These are phyloP conservation scores for Gymnothorax reevesii DNA, from an alignment of 2,797 vertebrate species.

Conservation along the genomic window DNA sequence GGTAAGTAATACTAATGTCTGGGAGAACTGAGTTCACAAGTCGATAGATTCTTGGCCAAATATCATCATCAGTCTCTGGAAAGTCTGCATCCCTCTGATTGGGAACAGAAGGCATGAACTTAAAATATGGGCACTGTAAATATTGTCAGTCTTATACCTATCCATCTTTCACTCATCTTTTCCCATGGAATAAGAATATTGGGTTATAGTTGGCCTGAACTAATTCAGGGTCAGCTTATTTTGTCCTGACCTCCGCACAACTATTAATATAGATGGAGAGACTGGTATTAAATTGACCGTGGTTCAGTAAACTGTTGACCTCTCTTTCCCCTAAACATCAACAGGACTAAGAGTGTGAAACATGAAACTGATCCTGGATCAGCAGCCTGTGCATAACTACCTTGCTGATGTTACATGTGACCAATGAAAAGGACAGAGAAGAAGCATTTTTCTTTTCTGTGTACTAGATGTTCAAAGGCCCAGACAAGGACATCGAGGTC, in stretches of 20 bases:
- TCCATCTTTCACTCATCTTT: neutral
- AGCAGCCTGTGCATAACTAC: neutral
- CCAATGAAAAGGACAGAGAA: neutral
- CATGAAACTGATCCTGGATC: neutral
- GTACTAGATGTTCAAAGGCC: conserved; percentile 95
- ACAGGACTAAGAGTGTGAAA: neutral
- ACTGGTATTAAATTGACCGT: too few species aligned
- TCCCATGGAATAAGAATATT: neutral
- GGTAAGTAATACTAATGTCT: too few species aligned
- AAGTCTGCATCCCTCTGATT: too few species aligned
- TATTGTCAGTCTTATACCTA: neutral
- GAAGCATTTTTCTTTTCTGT: conserved; percentile 3
- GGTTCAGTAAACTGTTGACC: too few species aligned
- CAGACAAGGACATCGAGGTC: conserved; percentile 85
- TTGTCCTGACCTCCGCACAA: neutral
- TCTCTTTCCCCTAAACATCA: too few species aligned
- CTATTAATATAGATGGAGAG: neutral
- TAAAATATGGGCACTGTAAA: neutral
- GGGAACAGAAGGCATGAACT: neutral
- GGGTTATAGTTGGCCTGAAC: neutral
- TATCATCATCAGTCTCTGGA: too few species aligned
- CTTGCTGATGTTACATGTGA: neutral
- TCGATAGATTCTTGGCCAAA: too few species aligned
- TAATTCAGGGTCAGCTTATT: conserved; percentile 19
- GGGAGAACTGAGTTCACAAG: too few species aligned